A percentile compares a stretch with the other conserved stretches of the same genome.
phyloP scores from a whole-genome alignment of 2,888 invertebrate species.

The Cremastinae sp. region DNA sequence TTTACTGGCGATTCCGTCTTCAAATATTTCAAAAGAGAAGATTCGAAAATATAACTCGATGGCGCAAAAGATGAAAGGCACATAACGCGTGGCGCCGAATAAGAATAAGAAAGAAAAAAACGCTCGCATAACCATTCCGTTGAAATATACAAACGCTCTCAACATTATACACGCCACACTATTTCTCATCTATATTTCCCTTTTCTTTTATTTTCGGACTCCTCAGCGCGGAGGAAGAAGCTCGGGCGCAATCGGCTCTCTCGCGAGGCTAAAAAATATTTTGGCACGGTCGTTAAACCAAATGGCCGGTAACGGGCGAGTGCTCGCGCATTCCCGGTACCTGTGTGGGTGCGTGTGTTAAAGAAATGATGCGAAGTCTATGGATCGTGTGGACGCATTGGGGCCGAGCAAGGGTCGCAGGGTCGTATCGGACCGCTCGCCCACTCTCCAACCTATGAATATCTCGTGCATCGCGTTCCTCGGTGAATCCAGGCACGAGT shows the following conservation, averaged over 20 bases:
- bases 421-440: conserved; percentile 46
- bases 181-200: conserved; percentile 44
- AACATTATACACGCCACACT: conserved; percentile 26
- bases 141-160: not conserved
- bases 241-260: conserved; percentile 16
- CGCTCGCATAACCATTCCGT: conserved; percentile 12
- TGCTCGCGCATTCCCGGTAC: conserved; percentile 54
- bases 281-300: conserved; percentile 71
- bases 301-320: conserved; percentile 68
- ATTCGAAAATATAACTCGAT: conserved; percentile 22
- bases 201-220: not conserved
- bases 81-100: not conserved
- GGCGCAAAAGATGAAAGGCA: conserved; percentile 12
- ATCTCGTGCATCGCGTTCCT: conserved; percentile 44
- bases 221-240: conserved; percentile 27
- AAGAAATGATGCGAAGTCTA: conserved; percentile 39
- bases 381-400: conserved; percentile 29
- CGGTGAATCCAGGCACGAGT: conserved; percentile 42
- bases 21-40: conserved; percentile 12
- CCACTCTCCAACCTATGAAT: conserved; percentile 56
- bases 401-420: conserved; percentile 34
- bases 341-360: conserved; percentile 47
- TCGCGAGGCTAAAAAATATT: conserved; percentile 67
- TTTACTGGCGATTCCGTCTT: conserved; percentile 24
- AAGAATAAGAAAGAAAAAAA: not conserved